Base-by-base conservation (phyloP, 2,888 invertebrate genomes). In the Dastarcus helophoroides region DNA sequence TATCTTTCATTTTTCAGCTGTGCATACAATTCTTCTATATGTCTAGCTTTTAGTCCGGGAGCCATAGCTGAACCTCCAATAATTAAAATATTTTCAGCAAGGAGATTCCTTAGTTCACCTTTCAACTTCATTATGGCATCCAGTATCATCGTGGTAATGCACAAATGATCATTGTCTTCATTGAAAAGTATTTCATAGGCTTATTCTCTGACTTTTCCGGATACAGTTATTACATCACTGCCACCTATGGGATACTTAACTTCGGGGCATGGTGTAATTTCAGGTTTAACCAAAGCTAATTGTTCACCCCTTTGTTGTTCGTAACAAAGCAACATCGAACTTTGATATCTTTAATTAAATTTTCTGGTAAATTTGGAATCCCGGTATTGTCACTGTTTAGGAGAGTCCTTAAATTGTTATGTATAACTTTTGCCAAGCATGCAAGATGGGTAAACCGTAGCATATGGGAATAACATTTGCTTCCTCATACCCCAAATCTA, bases 321-420 rank as follows among this genome's bases (percentile, higher is more conserved):
- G 85, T 84, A 9, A 91, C 86, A 65, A 94, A 90, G 57, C 93
- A 93, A 11, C 84, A 79, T 41, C 88, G 73, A 10, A 86, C 83
- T 76, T 64, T 9, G 47, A 45, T 32, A 16, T n/a, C n/a, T n/a
- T n/a, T n/a, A n/a, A n/a, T n/a, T n/a, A n/a, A n/a, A n/a, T n/a
- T n/a, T n/a, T n/a, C n/a, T n/a, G n/a, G n/a, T n/a, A n/a, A n/a
- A n/a, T n/a, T n/a, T n/a, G n/a, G n/a, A n/a, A n/a, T n/a, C n/a
- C n/a, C n/a, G n/a, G n/a, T n/a, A n/a, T n/a, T n/a, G n/a, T n/a
- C n/a, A n/a, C n/a, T n/a, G n/a, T n/a, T n/a, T n/a, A n/a, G n/a
- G n/a, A n/a, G n/a, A n/a, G n/a, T n/a, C n/a, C n/a, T n/a, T n/a
- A n/a, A n/a, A n/a, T n/a, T n/a, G n/a, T n/a, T n/a, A n/a, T n/a